Conservation (phyloP, 2,888 invertebrate species). For the Ophion ventricosus region DNA sequence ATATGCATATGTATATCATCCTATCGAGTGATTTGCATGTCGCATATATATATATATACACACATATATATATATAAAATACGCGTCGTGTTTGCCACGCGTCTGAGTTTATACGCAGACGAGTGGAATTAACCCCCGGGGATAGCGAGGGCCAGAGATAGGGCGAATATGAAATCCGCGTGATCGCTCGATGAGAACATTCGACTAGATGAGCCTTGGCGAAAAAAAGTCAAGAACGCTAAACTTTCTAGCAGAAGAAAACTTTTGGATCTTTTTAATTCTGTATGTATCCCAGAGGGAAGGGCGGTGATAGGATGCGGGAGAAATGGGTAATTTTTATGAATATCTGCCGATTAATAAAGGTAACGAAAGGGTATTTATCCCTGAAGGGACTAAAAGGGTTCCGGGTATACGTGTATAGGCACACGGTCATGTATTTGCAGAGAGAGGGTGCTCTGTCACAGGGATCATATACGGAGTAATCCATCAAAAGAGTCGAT, state of each 20-base stretch:
- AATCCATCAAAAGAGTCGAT: conserved; percentile 62
- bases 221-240: no score
- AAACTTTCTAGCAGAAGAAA: not conserved
- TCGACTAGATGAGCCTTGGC: not conserved
- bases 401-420: not conserved
- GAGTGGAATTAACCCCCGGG: not conserved
- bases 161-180: not conserved
- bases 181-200: not conserved
- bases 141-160: not conserved
- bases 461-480: conserved; percentile 35
- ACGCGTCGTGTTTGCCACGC: conserved; percentile 41
- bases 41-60: not conserved
- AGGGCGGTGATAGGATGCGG: no score
- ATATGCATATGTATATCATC: not conserved
- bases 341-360: not conserved
- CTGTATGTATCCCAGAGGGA: not conserved
- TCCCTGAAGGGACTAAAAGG: not conserved
- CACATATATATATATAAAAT: not conserved
- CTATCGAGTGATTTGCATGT: not conserved
- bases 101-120: conserved; percentile 25
- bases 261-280: not conserved
- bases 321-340: not conserved
- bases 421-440: not conserved
- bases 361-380: not conserved
- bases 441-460: conserved; percentile 21